Evolutionary conservation across 2,888 invertebrate species (phyloP).

Genomic region (Barypeithes pellucidus): DNA sequence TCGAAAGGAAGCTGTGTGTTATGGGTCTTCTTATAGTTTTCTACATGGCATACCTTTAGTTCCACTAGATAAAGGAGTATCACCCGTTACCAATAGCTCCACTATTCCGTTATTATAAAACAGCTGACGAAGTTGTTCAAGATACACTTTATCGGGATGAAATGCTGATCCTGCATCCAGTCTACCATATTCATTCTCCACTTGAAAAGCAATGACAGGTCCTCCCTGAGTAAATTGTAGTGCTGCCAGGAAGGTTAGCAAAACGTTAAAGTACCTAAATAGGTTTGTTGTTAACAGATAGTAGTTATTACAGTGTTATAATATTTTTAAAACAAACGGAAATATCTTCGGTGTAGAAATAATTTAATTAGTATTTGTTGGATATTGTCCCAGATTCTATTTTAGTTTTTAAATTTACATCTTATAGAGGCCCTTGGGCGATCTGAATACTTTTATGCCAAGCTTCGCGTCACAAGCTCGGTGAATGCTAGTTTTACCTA

Average conservation of each 20-base stretch:
- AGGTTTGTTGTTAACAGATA: neutral
- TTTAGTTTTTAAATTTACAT: no score
- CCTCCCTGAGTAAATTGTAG: slow-evolving; percentile 83
- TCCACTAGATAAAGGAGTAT: slow-evolving; percentile 60
- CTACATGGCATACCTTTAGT: slow-evolving; percentile 24
- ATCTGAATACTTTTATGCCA: no score
- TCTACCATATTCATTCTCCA: slow-evolving; percentile 80
- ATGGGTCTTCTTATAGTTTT: no score
- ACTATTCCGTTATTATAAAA: slow-evolving; percentile 66
- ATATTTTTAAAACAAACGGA: no score
- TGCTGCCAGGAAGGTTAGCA: slow-evolving; percentile 72
- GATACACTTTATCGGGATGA: slow-evolving; percentile 66
- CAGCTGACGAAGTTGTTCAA: slow-evolving; percentile 68
- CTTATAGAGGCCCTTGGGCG: no score
- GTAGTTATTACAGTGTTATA: no score
- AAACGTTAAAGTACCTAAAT: slow-evolving; percentile 70
- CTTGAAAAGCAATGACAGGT: slow-evolving; percentile 89
- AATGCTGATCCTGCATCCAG: slow-evolving; percentile 59
- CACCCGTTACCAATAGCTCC: slow-evolving; percentile 73
- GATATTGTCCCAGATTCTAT: no score
- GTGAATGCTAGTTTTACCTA: no score
- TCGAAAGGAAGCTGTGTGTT: no score
- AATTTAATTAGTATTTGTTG: no score
- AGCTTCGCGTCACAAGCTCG: no score
- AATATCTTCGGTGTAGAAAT: no score